These are phyloP conservation scores for Cottoperca gobio DNA, from an alignment of 2,797 vertebrate genomes.

Conservation along the genomic window DNA sequence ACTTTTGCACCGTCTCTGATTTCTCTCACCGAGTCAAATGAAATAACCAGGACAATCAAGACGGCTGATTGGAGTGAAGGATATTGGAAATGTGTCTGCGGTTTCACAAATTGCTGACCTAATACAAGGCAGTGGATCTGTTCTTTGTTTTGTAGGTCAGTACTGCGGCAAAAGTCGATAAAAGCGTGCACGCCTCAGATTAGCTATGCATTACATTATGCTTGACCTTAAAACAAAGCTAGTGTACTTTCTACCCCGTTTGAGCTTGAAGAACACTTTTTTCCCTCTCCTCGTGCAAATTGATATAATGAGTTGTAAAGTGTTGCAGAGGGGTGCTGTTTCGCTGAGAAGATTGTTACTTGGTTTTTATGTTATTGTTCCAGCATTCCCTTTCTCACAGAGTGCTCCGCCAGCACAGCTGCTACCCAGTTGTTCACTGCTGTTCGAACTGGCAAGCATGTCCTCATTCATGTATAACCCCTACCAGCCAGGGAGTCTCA, in stretches of 20 bases:
- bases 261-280: constrained; percentile 38
- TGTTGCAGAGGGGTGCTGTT: constrained; percentile 37
- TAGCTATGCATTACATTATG: constrained; percentile 73
- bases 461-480: constrained; percentile 72
- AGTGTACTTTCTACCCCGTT: constrained; percentile 33
- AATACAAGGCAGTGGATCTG: constrained; percentile 68
- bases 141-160: constrained; percentile 78
- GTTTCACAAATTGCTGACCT: constrained; percentile 80
- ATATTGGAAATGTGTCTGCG: constrained; percentile 79
- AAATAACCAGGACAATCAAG: constrained; percentile 79
- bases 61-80: constrained; percentile 74
- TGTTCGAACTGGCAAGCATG: constrained; percentile 66
- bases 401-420: constrained; percentile 66
- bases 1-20: constrained; percentile 53
- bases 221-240: constrained; percentile 71
- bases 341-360: constrained; percentile 8
- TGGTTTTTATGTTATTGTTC: constrained; percentile 44
- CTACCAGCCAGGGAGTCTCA: constrained; percentile 53
- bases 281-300: constrained; percentile 11
- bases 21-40: constrained; percentile 61
- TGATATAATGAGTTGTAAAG: constrained; percentile 53
- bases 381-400: constrained; percentile 42
- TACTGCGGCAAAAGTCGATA: constrained; percentile 70
- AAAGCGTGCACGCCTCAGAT: constrained; percentile 52
- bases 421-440: constrained; percentile 77